These are phyloP conservation scores for Gulo gulo DNA, from an alignment of 2,113 vertebrate species.

Conservation along the genomic window DNA sequence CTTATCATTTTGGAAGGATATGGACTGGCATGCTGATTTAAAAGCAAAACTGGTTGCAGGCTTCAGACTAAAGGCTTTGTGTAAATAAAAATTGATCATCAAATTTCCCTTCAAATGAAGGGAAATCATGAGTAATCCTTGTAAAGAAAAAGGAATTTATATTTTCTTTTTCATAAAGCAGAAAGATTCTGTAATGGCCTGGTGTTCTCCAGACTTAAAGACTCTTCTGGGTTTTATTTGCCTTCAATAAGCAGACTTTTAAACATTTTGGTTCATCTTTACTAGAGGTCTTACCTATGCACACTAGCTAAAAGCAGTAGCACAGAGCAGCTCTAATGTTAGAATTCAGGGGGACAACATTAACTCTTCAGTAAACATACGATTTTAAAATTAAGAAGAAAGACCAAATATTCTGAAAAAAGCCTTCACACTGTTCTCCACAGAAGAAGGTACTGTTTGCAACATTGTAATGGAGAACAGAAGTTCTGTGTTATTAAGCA, in stretches of 20 bases:
- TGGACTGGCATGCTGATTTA: not conserved
- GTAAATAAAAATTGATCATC: not conserved
- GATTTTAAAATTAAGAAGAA: conserved; percentile 13
- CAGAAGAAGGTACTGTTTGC: not conserved
- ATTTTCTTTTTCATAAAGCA: conserved; percentile 35
- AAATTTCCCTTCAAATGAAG: conserved; percentile 28
- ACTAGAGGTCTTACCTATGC: not conserved
- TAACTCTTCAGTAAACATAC: not conserved
- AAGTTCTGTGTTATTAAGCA: not conserved
- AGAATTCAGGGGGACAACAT: not conserved
- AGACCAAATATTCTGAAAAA: not conserved
- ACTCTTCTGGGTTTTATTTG: conserved; percentile 20
- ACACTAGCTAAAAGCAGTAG: not conserved
- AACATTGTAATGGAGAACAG: not conserved
- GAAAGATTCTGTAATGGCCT: not conserved
- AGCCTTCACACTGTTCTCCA: not conserved
- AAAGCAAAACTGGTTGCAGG: not conserved
- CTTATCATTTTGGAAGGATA: not conserved
- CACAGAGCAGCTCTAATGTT: not conserved
- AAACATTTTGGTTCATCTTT: not conserved
- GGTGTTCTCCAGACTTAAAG: not conserved
- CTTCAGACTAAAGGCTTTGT: not conserved
- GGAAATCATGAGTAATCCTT: not conserved
- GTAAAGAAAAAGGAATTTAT: conserved; percentile 26
- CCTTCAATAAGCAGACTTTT: conserved; percentile 15